Evolutionary conservation across 2,113 vertebrate genomes (phyloP).

Genomic region (Pterophyllum scalare): DNA sequence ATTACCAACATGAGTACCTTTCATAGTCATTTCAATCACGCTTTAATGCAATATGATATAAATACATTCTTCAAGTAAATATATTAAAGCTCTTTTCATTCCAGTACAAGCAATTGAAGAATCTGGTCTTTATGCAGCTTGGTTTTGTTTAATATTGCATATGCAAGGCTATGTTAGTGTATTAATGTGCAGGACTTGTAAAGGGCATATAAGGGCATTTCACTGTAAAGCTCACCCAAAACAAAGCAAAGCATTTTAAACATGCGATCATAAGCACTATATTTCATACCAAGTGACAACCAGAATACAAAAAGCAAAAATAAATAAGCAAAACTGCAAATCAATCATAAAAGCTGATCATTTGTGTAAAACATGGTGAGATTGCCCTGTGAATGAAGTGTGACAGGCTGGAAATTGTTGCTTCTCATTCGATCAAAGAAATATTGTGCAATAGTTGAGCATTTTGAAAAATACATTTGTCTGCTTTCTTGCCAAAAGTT

Average conservation of each 20-base stretch:
- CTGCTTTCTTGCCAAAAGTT: slow-evolving; percentile 12
- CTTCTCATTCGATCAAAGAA: not conserved
- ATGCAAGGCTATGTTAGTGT: not conserved
- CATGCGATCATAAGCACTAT: not conserved
- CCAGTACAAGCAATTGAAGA: not conserved
- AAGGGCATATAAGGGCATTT: not conserved
- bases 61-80: not conserved
- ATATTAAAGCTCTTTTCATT: not conserved
- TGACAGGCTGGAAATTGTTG: not conserved
- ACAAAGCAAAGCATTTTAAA: not conserved
- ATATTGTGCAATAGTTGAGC: not conserved
- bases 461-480: not conserved
- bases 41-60: not conserved
- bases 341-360: not conserved
- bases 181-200: not conserved
- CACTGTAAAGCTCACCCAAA: not conserved
- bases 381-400: not conserved
- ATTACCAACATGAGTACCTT: slow-evolving; percentile 15
- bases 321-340: not conserved
- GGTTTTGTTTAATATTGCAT: not conserved
- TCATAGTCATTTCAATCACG: not conserved
- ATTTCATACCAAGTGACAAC: not conserved
- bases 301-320: not conserved
- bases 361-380: not conserved
- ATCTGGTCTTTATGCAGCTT: not conserved